A percentile compares a stretch with the other conserved stretches of the same genome.
These are phyloP conservation scores for Thomomys bottae DNA, from an alignment of 2,113 vertebrate species.

Conservation along the genomic window DNA sequence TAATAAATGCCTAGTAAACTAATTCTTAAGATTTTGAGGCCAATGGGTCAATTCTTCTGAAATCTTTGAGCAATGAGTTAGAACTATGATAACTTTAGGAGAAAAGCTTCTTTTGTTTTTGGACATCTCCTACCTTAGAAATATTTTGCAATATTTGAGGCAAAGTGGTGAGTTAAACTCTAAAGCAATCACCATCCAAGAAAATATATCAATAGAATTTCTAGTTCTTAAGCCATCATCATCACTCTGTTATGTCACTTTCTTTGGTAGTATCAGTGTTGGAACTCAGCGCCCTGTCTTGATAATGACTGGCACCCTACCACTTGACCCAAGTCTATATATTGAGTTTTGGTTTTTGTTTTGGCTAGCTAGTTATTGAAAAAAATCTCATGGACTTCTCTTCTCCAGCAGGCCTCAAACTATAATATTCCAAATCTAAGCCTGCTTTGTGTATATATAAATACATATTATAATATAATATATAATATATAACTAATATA, in stretches of 20 bases:
- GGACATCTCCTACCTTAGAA: background rate
- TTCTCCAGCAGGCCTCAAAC: too few species aligned
- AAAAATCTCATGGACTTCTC: too few species aligned
- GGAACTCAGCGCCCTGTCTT: too few species aligned
- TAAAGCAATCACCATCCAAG: background rate
- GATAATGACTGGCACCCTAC: too few species aligned
- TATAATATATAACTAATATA: too few species aligned
- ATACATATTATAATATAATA: too few species aligned
- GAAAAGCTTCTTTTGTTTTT: background rate
- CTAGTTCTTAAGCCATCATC: background rate
- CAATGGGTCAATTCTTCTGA: background rate
- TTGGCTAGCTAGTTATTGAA: too few species aligned
- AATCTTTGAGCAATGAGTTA: background rate
- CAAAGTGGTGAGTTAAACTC: background rate
- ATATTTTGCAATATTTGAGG: background rate
- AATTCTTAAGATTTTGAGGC: background rate
- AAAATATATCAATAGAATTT: background rate
- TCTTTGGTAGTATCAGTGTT: too few species aligned
- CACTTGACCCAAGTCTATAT: too few species aligned
- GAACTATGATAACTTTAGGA: constrained; percentile 5
- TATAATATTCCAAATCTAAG: too few species aligned
- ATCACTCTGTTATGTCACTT: background rate
- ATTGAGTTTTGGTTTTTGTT: too few species aligned
- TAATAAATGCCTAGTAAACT: background rate
- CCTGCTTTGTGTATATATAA: too few species aligned